Evolutionary conservation across 2,888 invertebrate genomes (phyloP).

Genomic region (Clusia tigrina): DNA sequence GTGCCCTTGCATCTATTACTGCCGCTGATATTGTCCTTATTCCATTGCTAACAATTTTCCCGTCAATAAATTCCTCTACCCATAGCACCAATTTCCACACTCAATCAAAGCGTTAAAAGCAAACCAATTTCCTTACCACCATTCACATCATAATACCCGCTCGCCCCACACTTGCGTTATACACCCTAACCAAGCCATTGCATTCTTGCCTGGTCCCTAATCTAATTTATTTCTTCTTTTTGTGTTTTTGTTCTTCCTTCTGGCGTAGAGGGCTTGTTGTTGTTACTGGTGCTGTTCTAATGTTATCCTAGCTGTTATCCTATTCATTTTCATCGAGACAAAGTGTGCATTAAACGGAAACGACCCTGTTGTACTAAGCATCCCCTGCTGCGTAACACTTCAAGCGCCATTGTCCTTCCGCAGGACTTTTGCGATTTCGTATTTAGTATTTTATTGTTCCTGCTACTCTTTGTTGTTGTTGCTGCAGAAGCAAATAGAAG

Average conservation of each 20-base stretch:
- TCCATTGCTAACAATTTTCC: slow-evolving; percentile 1
- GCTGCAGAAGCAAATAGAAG: background rate
- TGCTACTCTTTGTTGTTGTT: background rate
- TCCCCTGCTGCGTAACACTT: background rate
- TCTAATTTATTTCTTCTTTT: background rate
- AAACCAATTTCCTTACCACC: background rate
- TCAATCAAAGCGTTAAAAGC: slow-evolving; percentile 8
- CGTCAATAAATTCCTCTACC: slow-evolving; percentile 1
- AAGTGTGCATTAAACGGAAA: background rate
- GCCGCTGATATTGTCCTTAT: no score
- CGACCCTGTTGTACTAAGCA: background rate
- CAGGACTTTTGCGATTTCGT: background rate
- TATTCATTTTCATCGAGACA: slow-evolving; percentile 2
- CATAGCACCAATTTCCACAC: background rate
- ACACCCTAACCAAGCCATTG: background rate
- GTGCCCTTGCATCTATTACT: no score
- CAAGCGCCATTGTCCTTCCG: background rate
- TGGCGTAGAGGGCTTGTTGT: background rate
- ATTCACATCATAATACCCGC: background rate
- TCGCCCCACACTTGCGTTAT: background rate
- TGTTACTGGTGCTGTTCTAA: background rate
- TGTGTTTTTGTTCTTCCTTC: background rate
- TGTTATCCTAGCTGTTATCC: slow-evolving; percentile 6
- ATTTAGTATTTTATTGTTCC: background rate
- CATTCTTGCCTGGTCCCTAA: slow-evolving; percentile 2